Percentiles rank a stretch among this genome's conserved stretches.
These are phyloP conservation scores for Shinisaurus crocodilurus DNA, from an alignment of 2,113 vertebrate genomes.

Conservation along the genomic window DNA sequence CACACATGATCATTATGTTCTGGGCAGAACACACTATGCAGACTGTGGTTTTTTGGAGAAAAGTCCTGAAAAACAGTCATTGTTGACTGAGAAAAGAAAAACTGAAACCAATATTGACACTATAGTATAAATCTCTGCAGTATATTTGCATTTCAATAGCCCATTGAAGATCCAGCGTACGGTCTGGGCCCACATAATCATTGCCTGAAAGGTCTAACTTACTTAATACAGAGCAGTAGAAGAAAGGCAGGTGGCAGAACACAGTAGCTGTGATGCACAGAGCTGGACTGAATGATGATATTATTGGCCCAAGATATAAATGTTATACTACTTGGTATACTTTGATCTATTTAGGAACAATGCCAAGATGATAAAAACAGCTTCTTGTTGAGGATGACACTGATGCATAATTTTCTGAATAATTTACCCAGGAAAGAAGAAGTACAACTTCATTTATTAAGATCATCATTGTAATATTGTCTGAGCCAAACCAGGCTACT, in stretches of 20 bases:
- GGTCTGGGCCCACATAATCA: not conserved
- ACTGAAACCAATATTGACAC: not conserved
- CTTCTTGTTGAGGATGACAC: not conserved
- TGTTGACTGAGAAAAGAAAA: constrained; percentile 6
- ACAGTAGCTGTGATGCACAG: not conserved
- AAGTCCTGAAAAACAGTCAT: not conserved
- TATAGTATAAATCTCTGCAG: not conserved
- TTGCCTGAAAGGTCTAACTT: not conserved
- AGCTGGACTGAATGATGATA: not conserved
- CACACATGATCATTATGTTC: not conserved
- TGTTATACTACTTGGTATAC: not conserved
- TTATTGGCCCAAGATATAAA: not conserved
- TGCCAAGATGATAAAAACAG: constrained; percentile 4
- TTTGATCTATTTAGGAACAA: not conserved
- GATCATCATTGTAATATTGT: not conserved
- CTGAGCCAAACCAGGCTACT: not conserved
- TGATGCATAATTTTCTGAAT: constrained; percentile 3
- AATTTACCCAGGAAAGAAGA: not conserved
- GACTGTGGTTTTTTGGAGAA: not conserved
- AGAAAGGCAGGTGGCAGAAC: not conserved
- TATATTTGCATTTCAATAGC: not conserved
- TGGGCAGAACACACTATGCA: not conserved
- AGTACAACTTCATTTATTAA: constrained; percentile 18
- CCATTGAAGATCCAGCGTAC: not conserved
- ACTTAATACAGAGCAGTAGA: not conserved